phyloP scores from a whole-genome alignment of 2,888 invertebrate genomes.

The Melanostoma scalare region DNA sequence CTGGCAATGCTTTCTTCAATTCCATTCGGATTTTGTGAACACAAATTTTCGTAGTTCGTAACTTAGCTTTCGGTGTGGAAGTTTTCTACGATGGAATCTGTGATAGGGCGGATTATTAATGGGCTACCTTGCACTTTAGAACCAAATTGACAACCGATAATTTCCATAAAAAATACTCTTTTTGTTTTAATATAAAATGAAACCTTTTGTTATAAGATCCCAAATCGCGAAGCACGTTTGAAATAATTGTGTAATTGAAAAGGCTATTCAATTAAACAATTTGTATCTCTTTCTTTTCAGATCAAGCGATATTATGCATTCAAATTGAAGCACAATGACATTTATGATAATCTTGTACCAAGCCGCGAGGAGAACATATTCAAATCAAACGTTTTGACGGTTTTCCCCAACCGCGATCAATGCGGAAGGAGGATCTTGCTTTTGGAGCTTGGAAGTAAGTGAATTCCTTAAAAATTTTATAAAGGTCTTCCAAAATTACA shows the following conservation, averaged over 20 bases:
- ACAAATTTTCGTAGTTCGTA: too few relatives aligned
- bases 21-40: too few relatives aligned
- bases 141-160: too few relatives aligned
- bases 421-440: slow-evolving; percentile 89
- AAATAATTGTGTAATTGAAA: background rate
- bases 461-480: background rate
- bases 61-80: too few relatives aligned
- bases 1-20: too few relatives aligned
- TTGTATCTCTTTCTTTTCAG: slow-evolving; percentile 81
- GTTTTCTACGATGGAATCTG: too few relatives aligned
- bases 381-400: slow-evolving; percentile 89
- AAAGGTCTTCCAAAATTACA: background rate
- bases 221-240: background rate
- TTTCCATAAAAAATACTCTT: too few relatives aligned
- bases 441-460: slow-evolving; percentile 91
- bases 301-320: slow-evolving; percentile 92
- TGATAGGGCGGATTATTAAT: too few relatives aligned
- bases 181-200: too few relatives aligned
- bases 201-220: too few relatives aligned
- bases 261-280: too few relatives aligned
- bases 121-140: too few relatives aligned
- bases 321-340: slow-evolving; percentile 89
- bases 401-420: slow-evolving; percentile 91
- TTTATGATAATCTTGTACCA: slow-evolving; percentile 88
- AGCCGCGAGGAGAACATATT: slow-evolving; percentile 90